A percentile compares a stretch with the other conserved stretches of the same genome.
Conservation (phyloP, 2,888 invertebrate species). For the Lasioglossum leucozonium region DNA sequence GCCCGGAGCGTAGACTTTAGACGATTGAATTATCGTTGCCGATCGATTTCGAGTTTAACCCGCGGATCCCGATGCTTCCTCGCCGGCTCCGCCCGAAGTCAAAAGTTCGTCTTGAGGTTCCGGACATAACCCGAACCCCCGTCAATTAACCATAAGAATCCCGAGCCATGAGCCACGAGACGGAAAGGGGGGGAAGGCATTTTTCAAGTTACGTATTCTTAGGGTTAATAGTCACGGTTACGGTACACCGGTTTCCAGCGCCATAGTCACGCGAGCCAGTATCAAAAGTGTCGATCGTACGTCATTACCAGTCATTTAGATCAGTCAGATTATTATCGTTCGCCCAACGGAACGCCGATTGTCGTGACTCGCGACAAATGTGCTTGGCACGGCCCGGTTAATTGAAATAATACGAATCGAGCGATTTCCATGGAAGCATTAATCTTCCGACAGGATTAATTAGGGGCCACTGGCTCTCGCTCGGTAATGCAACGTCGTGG, state of each 20-base stretch:
- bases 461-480: constrained; percentile 29
- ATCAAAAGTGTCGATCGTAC: constrained; percentile 21
- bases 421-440: constrained; percentile 35
- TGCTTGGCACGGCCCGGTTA: constrained; percentile 19
- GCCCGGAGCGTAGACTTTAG: constrained; percentile 53
- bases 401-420: constrained; percentile 49
- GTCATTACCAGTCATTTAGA: constrained; percentile 10
- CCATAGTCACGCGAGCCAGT: background rate
- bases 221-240: constrained; percentile 22
- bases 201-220: background rate
- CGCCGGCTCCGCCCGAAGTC: background rate
- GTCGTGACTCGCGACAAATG: constrained; percentile 20
- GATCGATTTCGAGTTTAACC: constrained; percentile 68
- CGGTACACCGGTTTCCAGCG: background rate
- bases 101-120: background rate
- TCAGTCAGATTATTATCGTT: constrained; percentile 30
- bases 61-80: constrained; percentile 5
- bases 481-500: constrained; percentile 49
- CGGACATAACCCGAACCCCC: background rate
- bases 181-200: too few relatives aligned
- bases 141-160: background rate
- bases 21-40: constrained; percentile 75
- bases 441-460: constrained; percentile 43
- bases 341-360: constrained; percentile 25
- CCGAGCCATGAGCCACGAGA: too few relatives aligned